These are phyloP conservation scores for Planiliza haematocheilus DNA, from an alignment of 2,113 vertebrate species.

Conservation along the genomic window DNA sequence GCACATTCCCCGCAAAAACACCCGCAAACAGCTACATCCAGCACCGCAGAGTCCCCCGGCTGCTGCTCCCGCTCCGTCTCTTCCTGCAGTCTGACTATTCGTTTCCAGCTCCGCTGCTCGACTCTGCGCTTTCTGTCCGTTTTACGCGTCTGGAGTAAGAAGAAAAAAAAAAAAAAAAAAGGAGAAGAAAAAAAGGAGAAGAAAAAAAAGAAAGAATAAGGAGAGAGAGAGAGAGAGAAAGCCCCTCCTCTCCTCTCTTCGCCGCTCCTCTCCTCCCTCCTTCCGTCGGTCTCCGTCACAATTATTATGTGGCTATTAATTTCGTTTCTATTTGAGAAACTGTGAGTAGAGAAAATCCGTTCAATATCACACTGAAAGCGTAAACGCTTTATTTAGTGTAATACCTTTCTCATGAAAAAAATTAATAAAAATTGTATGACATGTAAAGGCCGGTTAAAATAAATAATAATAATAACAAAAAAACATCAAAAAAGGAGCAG, in stretches of 20 bases:
- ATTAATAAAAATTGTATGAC: too few relatives aligned
- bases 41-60: not conserved
- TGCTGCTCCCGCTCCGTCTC: not conserved
- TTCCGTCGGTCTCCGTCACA: not conserved
- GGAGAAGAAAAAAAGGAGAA: slow-evolving; percentile 1
- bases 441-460: too few relatives aligned
- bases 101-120: not conserved
- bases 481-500: too few relatives aligned
- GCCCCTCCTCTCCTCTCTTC: slow-evolving; percentile 15
- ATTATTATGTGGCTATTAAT: not conserved
- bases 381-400: too few relatives aligned
- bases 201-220: too few relatives aligned
- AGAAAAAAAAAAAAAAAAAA: not conserved
- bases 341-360: too few relatives aligned
- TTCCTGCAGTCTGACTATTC: not conserved
- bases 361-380: too few relatives aligned
- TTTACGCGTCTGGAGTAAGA: slow-evolving; percentile 46
- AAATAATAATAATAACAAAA: too few relatives aligned
- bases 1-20: slow-evolving; percentile 52
- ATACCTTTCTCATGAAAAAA: too few relatives aligned
- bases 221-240: slow-evolving; percentile 8
- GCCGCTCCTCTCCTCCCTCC: not conserved
- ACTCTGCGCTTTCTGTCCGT: slow-evolving; percentile 37
- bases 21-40: slow-evolving; percentile 53
- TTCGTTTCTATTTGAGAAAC: too few relatives aligned